phyloP scores from a whole-genome alignment of 2,113 vertebrate species.

The Scytalopus superciliaris region DNA sequence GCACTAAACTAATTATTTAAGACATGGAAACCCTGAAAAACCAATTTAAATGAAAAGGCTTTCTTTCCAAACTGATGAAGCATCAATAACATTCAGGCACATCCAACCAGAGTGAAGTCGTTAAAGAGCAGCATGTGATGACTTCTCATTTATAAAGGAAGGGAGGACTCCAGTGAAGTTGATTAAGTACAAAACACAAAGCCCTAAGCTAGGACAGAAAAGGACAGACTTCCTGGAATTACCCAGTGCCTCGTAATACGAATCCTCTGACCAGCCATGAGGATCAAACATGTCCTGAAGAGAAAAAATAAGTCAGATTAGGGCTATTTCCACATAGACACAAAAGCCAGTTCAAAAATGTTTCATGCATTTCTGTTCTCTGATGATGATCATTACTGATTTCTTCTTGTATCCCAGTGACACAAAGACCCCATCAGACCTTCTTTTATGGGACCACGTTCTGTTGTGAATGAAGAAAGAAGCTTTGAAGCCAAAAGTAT shows the following conservation, averaged over 20 bases:
- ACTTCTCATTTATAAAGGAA: constrained; percentile 21
- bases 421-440: neutral
- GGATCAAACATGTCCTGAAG: constrained; percentile 95
- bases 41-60: constrained; percentile 12
- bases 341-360: neutral
- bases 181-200: constrained; percentile 32
- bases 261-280: constrained; percentile 97
- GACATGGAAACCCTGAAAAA: neutral
- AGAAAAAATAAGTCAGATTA: neutral
- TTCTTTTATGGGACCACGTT: neutral
- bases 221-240: constrained; percentile 19
- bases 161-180: neutral
- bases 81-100: constrained; percentile 33
- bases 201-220: neutral
- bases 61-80: constrained; percentile 46
- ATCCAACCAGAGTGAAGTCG: constrained; percentile 1
- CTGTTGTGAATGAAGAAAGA: neutral
- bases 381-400: neutral
- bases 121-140: constrained; percentile 12
- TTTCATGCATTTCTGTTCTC: neutral
- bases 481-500: neutral
- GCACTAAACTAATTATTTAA: neutral
- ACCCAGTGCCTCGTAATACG: constrained; percentile 94
- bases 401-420: neutral
- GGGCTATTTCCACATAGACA: neutral